Evolutionary conservation across 2,113 vertebrate genomes (phyloP), one percentile per base, ranked within the genome.

Genomic region (Chlorocebus sabaeus): DNA sequence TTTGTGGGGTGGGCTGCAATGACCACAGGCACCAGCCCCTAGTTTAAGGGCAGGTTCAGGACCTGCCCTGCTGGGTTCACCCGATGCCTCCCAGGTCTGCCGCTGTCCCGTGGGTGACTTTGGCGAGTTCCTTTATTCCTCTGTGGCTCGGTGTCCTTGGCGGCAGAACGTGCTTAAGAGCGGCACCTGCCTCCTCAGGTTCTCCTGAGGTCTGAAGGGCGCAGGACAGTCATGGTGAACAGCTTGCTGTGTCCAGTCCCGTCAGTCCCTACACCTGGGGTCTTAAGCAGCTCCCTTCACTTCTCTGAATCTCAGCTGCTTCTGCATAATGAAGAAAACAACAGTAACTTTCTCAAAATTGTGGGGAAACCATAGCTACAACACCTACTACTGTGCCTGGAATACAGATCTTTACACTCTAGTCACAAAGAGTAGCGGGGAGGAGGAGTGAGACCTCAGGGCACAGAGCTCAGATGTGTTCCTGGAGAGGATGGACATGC

Each of bases 341-440:
- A 30, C 9, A 18, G 22, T 25, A 22, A 43, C 16, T 75, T 7
- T 88, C 68, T 45, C 38, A 45, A 72, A 23, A 16, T 35, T 27
- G 40, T 61, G 40, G 22, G 40, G 27, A 61, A 14, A 59, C 23
- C 1, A 9, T 13, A n/a, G 23, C 1, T 11, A 75, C 7, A 30
- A 22, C 8, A n/a, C 16, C 6, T 27, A 30, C 7, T 30, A 11
- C 40, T 8, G 5, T n/a, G 32, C 73, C 55, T 48, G 40, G 40
- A 7, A 2, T 4, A 30, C 22, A 38, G 52, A 27, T 38, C 1
- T 2, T n/a, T 2, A 6, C 10, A 16, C 5, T 64, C 4, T n/a
- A 12, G 23, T 64, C 22, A 6, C 12, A 23, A 38, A 30, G 32
- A 61, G 18, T 6, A 50, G 14, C 32, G 7, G 2, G 3, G 32